phyloP scores from a whole-genome alignment of 1,140 invertebrate species.

The Delia radicum region DNA sequence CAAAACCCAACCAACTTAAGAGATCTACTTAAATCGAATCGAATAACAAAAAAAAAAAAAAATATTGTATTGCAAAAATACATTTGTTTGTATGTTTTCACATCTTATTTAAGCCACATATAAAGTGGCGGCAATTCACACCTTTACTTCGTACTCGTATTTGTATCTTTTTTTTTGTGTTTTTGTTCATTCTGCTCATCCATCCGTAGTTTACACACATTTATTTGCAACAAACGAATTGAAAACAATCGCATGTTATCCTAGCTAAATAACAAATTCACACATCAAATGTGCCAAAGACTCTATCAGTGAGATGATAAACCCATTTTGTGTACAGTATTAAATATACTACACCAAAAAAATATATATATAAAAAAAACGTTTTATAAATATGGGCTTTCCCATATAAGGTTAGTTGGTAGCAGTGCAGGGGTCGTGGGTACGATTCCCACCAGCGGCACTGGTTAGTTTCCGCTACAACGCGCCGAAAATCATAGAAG shows the following conservation, averaged over 20 bases:
- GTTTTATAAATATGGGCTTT: neutral
- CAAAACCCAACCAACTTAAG: neutral
- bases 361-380: neutral
- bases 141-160: constrained; percentile 22
- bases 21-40: constrained; percentile 1
- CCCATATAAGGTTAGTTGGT: too few species aligned
- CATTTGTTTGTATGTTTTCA: neutral
- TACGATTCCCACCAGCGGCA: too few species aligned
- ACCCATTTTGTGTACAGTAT: neutral
- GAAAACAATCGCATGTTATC: constrained; percentile 47
- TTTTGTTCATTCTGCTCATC: neutral
- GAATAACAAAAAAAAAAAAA: neutral
- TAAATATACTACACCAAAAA: too few species aligned
- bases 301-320: constrained; percentile 30
- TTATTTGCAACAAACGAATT: constrained; percentile 15
- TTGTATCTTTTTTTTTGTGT: neutral
- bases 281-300: constrained; percentile 53
- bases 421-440: too few species aligned
- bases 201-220: neutral
- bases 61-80: neutral
- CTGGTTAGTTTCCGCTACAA: too few species aligned
- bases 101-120: constrained; percentile 14
- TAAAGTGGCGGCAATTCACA: constrained; percentile 34
- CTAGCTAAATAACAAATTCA: constrained; percentile 53
- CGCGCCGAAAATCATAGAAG: too few species aligned